Evolutionary conservation across 1,140 invertebrate genomes (phyloP), one percentile per base, ranked within the genome.

Genomic region (Brachionus rubens): DNA sequence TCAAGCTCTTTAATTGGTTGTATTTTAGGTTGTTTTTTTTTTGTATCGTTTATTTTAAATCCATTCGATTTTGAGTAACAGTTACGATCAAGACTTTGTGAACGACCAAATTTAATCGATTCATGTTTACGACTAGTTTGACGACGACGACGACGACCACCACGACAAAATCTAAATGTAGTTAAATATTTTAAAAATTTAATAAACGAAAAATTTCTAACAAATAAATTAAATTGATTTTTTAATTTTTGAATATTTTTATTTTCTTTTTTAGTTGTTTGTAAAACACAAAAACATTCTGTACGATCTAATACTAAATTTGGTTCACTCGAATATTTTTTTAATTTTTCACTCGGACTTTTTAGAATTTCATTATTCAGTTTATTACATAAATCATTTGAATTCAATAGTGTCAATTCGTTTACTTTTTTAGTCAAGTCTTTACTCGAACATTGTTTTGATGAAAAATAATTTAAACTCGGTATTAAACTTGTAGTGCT

Each of bases 171-270:
- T 24, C 36, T 6, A 43, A 43, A 65, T 12, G 59, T 43, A 26
- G 41, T 43, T 46, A 65, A 36, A 43, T 65, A 43, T 26, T 65
- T 65, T 24, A 65, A 65, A 65, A 65, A 24, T 43, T 65, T 65
- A 10, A 65, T 43, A 41, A 43, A 1, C 10, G 10, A 41, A 43
- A 65, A 26, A 12, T 41, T 62, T 62, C 16, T 36, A 16, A 36
- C 10, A 24, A 65, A n/a, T 24, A 65, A 24, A 65, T 21, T 24
- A 14, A 65, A 24, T 14, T 10, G 40, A 19, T 43, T 43, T 65
- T 65, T 43, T 19, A 24, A 21, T 41, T 21, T 1, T 65, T 46
- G 33, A 1, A 65, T 21, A 43, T 43, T 41, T 65, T 43, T 43
- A 41, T 43, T 14, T 65, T 41, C 24, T 59, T 33, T 59, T 16